phyloP scores from a whole-genome alignment of 2,888 invertebrate species.

The Apeira syringaria region DNA sequence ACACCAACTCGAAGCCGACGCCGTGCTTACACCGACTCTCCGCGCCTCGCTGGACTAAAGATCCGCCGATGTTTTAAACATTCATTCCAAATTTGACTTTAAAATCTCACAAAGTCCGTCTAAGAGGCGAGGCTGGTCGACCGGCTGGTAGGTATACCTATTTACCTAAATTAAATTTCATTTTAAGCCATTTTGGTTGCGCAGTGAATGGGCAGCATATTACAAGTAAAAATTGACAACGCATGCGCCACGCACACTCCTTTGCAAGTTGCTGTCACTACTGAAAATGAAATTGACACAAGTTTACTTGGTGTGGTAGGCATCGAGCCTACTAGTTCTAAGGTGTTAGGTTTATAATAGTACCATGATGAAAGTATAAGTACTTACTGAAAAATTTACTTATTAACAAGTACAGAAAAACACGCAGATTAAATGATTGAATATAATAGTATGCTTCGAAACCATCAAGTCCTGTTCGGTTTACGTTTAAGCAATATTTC shows the following conservation, averaged over 20 bases:
- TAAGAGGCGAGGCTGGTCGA: slow-evolving; percentile 55
- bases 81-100: slow-evolving; percentile 78
- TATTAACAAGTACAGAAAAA: too few relatives aligned
- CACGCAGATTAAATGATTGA: too few relatives aligned
- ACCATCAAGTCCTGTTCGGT: too few relatives aligned
- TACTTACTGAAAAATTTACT: too few relatives aligned
- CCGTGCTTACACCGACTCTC: slow-evolving; percentile 47
- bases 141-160: slow-evolving; percentile 50
- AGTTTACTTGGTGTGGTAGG: slow-evolving; percentile 29
- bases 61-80: slow-evolving; percentile 73
- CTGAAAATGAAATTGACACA: slow-evolving; percentile 36
- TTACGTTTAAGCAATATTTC: too few relatives aligned
- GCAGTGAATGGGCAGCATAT: slow-evolving; percentile 67
- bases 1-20: slow-evolving; percentile 30
- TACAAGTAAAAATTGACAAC: slow-evolving; percentile 57
- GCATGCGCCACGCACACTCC: slow-evolving; percentile 75
- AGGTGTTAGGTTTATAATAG: too few relatives aligned
- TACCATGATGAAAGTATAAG: too few relatives aligned
- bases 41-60: slow-evolving; percentile 46
- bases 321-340: too few relatives aligned
- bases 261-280: slow-evolving; percentile 24
- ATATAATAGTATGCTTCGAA: too few relatives aligned
- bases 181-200: slow-evolving; percentile 57
- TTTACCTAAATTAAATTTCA: slow-evolving; percentile 63
- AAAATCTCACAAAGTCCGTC: slow-evolving; percentile 65